A percentile compares a stretch with the other conserved stretches of the same genome.
These are phyloP conservation scores for Acleris holmiana DNA, from an alignment of 2,888 invertebrate species.

Conservation along the genomic window DNA sequence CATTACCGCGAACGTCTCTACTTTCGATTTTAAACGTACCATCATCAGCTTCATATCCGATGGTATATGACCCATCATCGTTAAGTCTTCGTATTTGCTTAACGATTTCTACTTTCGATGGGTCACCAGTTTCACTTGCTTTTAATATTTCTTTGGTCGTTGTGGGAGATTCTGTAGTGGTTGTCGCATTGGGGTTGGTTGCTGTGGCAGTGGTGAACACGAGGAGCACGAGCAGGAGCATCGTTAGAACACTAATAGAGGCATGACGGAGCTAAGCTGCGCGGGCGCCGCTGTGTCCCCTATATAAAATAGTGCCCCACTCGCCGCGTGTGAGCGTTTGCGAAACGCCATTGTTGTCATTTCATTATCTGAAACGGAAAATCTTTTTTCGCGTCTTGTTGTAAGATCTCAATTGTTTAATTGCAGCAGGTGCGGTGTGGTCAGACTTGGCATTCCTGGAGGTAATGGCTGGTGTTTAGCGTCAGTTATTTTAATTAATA, in stretches of 20 bases:
- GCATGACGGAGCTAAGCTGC: slow-evolving; percentile 78
- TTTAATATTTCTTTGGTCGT: slow-evolving; percentile 83
- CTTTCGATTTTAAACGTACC: slow-evolving; percentile 94
- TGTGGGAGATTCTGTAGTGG: slow-evolving; percentile 55
- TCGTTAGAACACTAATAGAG: slow-evolving; percentile 70
- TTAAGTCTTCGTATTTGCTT: slow-evolving; percentile 92
- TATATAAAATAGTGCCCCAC: slow-evolving; percentile 83
- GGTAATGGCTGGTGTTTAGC: slow-evolving; percentile 11
- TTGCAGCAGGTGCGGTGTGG: slow-evolving; percentile 70
- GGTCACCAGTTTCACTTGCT: slow-evolving; percentile 87
- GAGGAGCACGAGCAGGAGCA: slow-evolving; percentile 69
- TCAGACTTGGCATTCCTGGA: slow-evolving; percentile 49
- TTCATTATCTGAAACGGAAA: slow-evolving; percentile 84
- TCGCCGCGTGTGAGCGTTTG: slow-evolving; percentile 75
- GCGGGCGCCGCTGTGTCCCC: slow-evolving; percentile 65
- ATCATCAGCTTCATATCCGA: slow-evolving; percentile 93
- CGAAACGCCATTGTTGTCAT: slow-evolving; percentile 82
- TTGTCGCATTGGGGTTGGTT: slow-evolving; percentile 55
- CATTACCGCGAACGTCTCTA: slow-evolving; percentile 90
- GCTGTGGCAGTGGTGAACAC: slow-evolving; percentile 59
- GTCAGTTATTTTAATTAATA: too few relatives aligned
- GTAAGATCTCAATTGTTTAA: slow-evolving; percentile 81
- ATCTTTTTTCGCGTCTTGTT: slow-evolving; percentile 77
- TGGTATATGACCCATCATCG: slow-evolving; percentile 93
- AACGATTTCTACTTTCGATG: slow-evolving; percentile 89